Base-by-base conservation (phyloP, 2,797 vertebrate genomes). In the Echiichthys vipera region DNA sequence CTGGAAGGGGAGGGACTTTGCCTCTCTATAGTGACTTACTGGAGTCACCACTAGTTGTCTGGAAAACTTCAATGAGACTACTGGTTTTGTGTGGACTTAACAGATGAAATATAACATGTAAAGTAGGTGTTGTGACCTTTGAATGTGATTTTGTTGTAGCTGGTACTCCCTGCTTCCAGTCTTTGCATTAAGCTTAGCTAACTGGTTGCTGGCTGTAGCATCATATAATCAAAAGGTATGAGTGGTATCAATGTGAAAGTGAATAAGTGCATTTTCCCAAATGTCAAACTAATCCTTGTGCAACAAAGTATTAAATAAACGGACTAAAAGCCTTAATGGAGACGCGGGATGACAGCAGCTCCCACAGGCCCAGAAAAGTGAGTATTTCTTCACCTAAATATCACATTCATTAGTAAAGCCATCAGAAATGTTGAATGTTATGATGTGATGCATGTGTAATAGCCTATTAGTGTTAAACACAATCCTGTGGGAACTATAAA, bases 371-470 rank as follows among this genome's bases (percentile, higher is more conserved):
- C 17, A 18, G 3, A 12, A 70, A 58, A 66, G 49, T 43, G 32
- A 54, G 34, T 1, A n/a, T 22, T 42, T 77, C 11, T 65, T 55
- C 45, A 58, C 40, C 20, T 68, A 56, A 72, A 74, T 63, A 56
- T 58, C 57, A 67, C 22, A 20, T 56, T 75, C 55, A 79, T 84
- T 71, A 36, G 53, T 63, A 37, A 69, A 61, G 29, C 62, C 45
- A 69, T 68, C 57, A 64, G 29, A 64, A 36, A 58, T 32, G 12
- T 36, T 46, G 20, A 56, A 45, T 22, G 9, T 6, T 56, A 34
- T 34, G 10, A 74, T 63, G 46, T 30, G 61, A 54, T 57, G 62
- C 42, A 46, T 74, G 55, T 64, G 24, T 74, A 71, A 72, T 29
- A 45, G 49, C 20, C 73, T 55, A 36, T 79, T 63, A 69, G 45